Conservation (phyloP, 30 jellyfish, hydroid and myxozoan genomes). For the Turritopsis rubra region DNA sequence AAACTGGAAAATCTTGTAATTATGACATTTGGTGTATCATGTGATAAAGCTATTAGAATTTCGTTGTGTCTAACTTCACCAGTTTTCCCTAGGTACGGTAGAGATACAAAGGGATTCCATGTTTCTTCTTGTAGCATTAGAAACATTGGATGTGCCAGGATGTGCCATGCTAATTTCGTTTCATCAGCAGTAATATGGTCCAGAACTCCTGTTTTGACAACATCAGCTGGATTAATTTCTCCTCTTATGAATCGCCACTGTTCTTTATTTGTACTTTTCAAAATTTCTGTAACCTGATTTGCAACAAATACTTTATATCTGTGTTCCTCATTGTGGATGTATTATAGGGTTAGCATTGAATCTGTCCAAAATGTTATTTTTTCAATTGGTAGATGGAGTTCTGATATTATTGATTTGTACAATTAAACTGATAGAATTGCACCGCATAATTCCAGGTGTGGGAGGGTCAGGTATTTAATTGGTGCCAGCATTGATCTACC, state of each 20-base stretch:
- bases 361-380: background rate
- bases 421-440: background rate
- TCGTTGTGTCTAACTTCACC: no score
- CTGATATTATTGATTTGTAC: background rate
- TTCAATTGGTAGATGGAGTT: background rate
- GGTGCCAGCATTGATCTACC: constrained; percentile 16
- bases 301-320: constrained; percentile 8
- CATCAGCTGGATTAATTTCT: constrained; percentile 27
- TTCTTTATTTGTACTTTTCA: background rate
- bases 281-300: constrained; percentile 23
- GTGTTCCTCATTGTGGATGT: background rate
- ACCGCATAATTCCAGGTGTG: background rate
- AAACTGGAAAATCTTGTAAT: no score
- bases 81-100: no score
- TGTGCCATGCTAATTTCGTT: background rate
- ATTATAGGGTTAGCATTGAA: background rate
- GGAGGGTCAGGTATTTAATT: background rate
- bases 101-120: no score
- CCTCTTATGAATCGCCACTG: constrained; percentile 23
- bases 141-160: no score
- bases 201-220: no score
- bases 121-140: no score
- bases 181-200: background rate
- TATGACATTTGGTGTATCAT: no score
- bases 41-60: no score